Base-by-base conservation (phyloP, 35 echinoderm and acorn worm genomes). In the Anneissia japonica region DNA sequence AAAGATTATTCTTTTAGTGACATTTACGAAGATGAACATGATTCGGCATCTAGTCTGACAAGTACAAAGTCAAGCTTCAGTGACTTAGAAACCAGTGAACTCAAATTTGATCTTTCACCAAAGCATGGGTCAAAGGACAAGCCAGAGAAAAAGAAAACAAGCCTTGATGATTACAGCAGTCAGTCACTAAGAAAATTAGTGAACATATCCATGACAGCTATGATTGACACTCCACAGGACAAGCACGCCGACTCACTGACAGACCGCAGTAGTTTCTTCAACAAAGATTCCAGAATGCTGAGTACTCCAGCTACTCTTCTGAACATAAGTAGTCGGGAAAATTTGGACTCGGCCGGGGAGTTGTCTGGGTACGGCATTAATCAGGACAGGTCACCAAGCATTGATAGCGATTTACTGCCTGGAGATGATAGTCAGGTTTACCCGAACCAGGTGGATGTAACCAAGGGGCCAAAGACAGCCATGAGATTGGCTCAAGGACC, bases 351-450 rank as follows among this genome's bases (percentile, higher is more conserved):
- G 12, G 96, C 96, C 0, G 92, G 92, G 16, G 89, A 79, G 32
- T 36, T 93, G 21, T 46, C 82, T 28, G 76, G 83, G 21, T 39
- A 73, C 23, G 35, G 35, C 0, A 81, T 30, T 6, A 35, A 81
- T 10, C 35, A 9, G 32, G 79, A 81, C 33, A 3, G 75, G 21
- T 37, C 75, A 13, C n/a, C 38, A 37, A 81, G 35, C 79, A 80
- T 38, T 31, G 89, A 99, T 31, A 99, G 96, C 38, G 96, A 99
- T 76, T 75, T 99, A 14, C 86, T 81, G 1, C 96, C 92, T 29
- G 96, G 96, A 37, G 92, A 99, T 90, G 83, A 94, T 28, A 99
- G 96, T 46, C 77, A 85, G 12, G 89, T 91, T 7, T 86, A 88
- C 14, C 77, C 79, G 5, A 89, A 79, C 31, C 82, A 82, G 23